Base-by-base conservation (phyloP, 2,797 vertebrate genomes). In the Schizopygopsis pylzovi region DNA sequence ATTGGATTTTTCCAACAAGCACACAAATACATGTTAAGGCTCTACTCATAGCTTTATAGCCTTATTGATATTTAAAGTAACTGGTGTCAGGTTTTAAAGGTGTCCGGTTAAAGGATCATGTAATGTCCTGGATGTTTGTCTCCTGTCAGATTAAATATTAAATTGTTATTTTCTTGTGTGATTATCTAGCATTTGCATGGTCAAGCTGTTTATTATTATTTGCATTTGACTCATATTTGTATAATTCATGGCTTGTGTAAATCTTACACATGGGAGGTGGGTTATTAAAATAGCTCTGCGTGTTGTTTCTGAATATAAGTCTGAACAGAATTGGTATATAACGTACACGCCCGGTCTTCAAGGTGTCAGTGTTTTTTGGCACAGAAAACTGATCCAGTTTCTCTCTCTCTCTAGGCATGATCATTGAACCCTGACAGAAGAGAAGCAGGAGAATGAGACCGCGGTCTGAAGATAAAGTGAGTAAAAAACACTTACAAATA, bases 401-500 rank as follows among this genome's bases (percentile, higher is more conserved):
- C 13, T 41, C 25, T 71, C 7, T 80, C 13, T 84, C 22, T 85
- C 3, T n/a, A 90, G 89, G 71, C 56, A 81, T 83, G 79, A 87
- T 28, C 43, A 45, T 4, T 82, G 28, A 83, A 84, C 73, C 72
- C 85, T 87, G 83, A 70, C 7, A 18, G 80, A 56, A 33, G 83
- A 25, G 59, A 3, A 75, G 37, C 76, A 86, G 87, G 83, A 95
- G 90, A 86, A 96, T 96, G 95, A 93, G 90, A 85, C 89, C 90
- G 85, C 91, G 88, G 89, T 65, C 91, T 78, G 91, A 79, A 73
- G 92, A 91, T 8, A 95, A 95, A 94, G 95, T 95, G 90, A 91
- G 91, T 71, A 20, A 49, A 76, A 54, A 73, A 76, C 0, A 18
- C 9, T 20, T 52, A 1, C 2, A 25, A 16, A 56, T 39, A 25